Percentiles rank a stretch among this genome's conserved stretches.
Conservation (phyloP, 2,113 vertebrate genomes). For the Meriones unguiculatus region DNA sequence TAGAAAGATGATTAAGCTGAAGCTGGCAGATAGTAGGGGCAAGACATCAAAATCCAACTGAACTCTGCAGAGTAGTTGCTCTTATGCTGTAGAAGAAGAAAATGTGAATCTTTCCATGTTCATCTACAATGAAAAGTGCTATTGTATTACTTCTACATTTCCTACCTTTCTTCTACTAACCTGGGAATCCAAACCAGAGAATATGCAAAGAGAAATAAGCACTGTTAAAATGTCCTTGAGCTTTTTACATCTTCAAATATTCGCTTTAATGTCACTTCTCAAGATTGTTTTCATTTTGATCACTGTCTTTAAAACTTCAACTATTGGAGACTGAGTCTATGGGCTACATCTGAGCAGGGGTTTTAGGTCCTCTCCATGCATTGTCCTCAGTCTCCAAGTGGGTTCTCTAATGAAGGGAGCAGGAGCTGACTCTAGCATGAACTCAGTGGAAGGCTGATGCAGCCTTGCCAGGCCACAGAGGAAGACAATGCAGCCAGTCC, state of each 20-base stretch:
- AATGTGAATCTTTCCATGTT: background rate
- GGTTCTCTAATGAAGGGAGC: too few species aligned
- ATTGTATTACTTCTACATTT: background rate
- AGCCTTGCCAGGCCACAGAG: too few species aligned
- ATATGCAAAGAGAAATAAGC: conserved; percentile 39
- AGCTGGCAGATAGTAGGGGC: background rate
- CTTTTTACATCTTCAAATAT: background rate
- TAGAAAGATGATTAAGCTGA: background rate
- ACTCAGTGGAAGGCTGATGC: too few species aligned
- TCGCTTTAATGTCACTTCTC: conserved; percentile 30
- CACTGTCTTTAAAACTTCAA: conserved; percentile 31
- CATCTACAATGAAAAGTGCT: background rate
- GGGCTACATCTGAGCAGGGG: too few species aligned
- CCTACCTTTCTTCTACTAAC: background rate
- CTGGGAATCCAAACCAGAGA: conserved; percentile 43
- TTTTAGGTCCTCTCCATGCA: too few species aligned
- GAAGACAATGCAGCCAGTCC: too few species aligned
- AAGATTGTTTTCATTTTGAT: background rate
- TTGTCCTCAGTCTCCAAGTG: too few species aligned
- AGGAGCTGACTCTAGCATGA: too few species aligned
- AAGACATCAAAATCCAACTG: conserved; percentile 36
- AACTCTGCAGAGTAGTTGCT: background rate
- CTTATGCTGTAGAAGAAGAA: conserved; percentile 8
- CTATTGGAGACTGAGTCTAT: background rate
- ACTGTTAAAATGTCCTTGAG: conserved; percentile 28